Evolutionary conservation across 2,797 vertebrate genomes (phyloP), one percentile per base, ranked within the genome.

Genomic region (Gobio occitaniae): DNA sequence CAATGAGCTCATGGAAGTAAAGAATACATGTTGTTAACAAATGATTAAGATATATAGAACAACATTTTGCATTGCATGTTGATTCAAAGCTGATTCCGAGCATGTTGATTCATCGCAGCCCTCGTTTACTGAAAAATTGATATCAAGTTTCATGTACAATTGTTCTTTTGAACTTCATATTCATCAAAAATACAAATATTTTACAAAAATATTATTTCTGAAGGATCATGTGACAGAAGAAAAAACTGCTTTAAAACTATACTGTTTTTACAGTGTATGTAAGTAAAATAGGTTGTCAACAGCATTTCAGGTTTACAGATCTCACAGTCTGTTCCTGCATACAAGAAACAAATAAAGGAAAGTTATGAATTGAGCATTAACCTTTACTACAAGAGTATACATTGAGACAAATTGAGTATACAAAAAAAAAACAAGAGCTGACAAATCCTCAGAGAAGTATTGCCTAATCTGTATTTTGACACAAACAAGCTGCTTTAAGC

Each of bases 401-500:
- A 52, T 19, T 63, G 44, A 63, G 25, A 84, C 25, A 84, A 79
- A 78, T 38, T 32, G 32, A 32, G 32, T 32, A 32, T 32, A 32
- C 32, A 2, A 32, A 32, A 32, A 32, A 32, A 32, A 32, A 44
- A 72, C 83, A 78, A 50, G 5, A 48, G 68, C 54, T 78, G 50
- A 29, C 25, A 68, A 54, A 74, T 87, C 54, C 56, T 44, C 19
- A 72, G 66, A 71, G 21, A 72, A 48, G 41, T 65, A 78, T 29
- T 38, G 76, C 54, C 75, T 63, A 71, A 79, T 71, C 52, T 38
- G 21, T 25, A 19, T 79, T 70, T 79, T 41, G 65, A 79, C 54
- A 63, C 5, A 0, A 70, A 84, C 76, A 79, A 71, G 76, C 76
- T 50, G 66, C 44, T 44, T 19, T 76, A 69, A 21, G 66, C 76